Evolutionary conservation across 2,113 vertebrate genomes (phyloP).

Genomic region (Pterocles gutturalis): DNA sequence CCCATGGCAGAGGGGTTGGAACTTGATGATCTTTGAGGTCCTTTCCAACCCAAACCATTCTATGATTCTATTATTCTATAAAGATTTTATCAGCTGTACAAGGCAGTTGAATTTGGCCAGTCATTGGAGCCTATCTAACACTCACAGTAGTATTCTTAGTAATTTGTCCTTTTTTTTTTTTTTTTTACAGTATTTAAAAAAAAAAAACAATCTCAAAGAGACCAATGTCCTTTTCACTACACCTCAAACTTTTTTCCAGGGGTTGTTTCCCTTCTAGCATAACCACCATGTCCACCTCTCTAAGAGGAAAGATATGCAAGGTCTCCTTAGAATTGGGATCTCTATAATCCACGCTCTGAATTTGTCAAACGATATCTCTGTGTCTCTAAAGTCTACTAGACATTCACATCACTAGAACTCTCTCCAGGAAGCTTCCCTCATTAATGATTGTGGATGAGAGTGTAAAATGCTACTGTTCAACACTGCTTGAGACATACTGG

Average conservation of each 20-base stretch:
- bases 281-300: neutral
- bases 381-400: neutral
- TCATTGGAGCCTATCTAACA: neutral
- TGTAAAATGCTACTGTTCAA: neutral
- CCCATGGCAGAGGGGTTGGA: too few species aligned
- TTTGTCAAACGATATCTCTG: neutral
- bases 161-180: neutral
- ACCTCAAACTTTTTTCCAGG: neutral
- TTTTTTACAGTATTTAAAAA: neutral
- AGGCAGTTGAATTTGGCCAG: neutral
- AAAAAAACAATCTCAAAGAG: neutral
- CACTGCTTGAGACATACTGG: neutral
- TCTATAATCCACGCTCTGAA: neutral
- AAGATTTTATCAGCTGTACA: neutral
- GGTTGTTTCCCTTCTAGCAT: neutral
- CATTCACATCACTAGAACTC: neutral
- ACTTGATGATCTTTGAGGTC: too few species aligned
- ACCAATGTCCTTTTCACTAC: neutral
- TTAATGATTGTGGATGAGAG: neutral
- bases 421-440: neutral
- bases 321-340: neutral
- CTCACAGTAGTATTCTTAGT: neutral
- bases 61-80: too few species aligned
- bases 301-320: neutral
- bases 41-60: too few species aligned